Evolutionary conservation across 2,797 vertebrate species (phyloP).

Genomic region (Sebastes vulpes): DNA sequence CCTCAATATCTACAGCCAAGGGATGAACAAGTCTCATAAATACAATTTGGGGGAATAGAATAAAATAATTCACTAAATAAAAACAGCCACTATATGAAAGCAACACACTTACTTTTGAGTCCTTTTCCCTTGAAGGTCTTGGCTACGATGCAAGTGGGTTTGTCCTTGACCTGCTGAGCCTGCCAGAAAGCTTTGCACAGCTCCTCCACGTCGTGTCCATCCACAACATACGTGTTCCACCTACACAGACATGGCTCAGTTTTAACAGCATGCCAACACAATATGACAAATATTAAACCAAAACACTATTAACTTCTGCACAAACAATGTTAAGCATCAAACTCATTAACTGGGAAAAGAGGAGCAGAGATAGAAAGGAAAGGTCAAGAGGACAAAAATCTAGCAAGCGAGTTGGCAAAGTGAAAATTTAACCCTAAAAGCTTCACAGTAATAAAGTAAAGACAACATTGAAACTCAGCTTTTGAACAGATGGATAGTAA

Average conservation of each 20-base stretch:
- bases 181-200: constrained; percentile 90
- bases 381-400: not conserved
- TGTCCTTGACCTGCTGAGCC: constrained; percentile 87
- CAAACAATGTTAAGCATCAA: not conserved
- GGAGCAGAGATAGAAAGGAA: not conserved
- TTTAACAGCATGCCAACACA: not conserved
- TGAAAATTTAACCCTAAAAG: not conserved
- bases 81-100: not conserved
- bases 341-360: constrained; percentile 1
- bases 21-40: not conserved
- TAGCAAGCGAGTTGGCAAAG: not conserved
- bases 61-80: not conserved
- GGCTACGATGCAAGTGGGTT: constrained; percentile 92
- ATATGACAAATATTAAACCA: constrained; percentile 23
- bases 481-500: not conserved
- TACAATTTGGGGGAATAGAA: not conserved
- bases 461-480: not conserved
- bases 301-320: not conserved
- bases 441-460: not conserved
- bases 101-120: constrained; percentile 82
- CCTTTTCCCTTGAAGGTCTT: constrained; percentile 92
- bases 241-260: constrained; percentile 64
- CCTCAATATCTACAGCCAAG: constrained; percentile 85
- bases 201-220: constrained; percentile 90
- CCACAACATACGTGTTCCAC: constrained; percentile 91